Conservation (phyloP, 2,797 vertebrate genomes). For the Typhlichthys subterraneus region DNA sequence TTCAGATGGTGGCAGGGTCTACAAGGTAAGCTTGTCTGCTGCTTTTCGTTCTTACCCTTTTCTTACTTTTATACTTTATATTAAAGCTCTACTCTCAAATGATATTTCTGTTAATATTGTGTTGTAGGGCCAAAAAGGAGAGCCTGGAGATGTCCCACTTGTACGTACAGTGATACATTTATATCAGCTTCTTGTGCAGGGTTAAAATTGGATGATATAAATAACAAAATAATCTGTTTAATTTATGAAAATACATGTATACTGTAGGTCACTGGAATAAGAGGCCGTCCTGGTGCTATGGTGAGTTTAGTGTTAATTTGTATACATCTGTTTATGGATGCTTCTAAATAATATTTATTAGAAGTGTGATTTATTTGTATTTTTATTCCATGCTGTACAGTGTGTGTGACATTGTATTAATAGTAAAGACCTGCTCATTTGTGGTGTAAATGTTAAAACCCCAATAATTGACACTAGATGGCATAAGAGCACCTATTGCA, state of each 20-base stretch:
- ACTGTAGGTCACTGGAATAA: conserved; percentile 87
- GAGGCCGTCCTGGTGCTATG: conserved; percentile 88
- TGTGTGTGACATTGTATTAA: neutral
- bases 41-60: neutral
- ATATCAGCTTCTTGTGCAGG: neutral
- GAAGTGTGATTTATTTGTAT: neutral
- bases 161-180: conserved; percentile 79
- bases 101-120: conserved; percentile 8
- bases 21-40: conserved; percentile 79
- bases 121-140: conserved; percentile 94
- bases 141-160: conserved; percentile 91
- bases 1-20: conserved; percentile 75
- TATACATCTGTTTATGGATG: neutral
- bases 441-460: conserved; percentile 14
- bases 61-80: neutral
- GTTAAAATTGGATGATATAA: neutral
- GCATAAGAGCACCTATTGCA: conserved; percentile 56
- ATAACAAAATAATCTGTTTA: neutral
- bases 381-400: too few species aligned
- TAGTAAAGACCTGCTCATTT: neutral
- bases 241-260: neutral
- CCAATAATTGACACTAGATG: conserved; percentile 68
- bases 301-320: conserved; percentile 74
- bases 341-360: neutral
- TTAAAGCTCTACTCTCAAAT: conserved; percentile 1